Percentiles rank a stretch among this genome's conserved stretches.
Conservation (phyloP, 1,140 invertebrate species). For the Drosophila nasuta region DNA sequence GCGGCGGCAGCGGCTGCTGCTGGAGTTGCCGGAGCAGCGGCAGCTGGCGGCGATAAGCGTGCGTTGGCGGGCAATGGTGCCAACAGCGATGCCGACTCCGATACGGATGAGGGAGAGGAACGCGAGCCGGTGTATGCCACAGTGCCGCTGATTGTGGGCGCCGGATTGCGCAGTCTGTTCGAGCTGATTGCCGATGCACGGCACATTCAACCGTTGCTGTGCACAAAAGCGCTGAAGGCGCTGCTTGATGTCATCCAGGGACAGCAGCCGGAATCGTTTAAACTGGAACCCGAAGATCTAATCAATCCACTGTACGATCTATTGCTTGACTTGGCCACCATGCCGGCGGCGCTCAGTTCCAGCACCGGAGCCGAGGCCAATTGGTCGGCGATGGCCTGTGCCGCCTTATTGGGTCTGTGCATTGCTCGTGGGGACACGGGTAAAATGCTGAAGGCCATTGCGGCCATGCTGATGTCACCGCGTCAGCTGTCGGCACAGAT, state of each 20-base stretch:
- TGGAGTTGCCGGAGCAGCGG: constrained; percentile 5
- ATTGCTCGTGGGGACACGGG: constrained; percentile 97
- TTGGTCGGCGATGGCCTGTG: constrained; percentile 94
- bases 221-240: constrained; percentile 93
- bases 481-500: constrained; percentile 91
- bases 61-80: constrained; percentile 54
- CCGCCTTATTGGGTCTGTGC: constrained; percentile 95
- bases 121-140: constrained; percentile 71
- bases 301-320: constrained; percentile 93
- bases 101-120: constrained; percentile 75
- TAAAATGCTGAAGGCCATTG: constrained; percentile 93
- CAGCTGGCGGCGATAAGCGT: constrained; percentile 34
- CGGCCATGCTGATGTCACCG: constrained; percentile 95
- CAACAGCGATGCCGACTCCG: constrained; percentile 80
- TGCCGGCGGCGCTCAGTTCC: constrained; percentile 86
- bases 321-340: constrained; percentile 91
- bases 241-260: constrained; percentile 96
- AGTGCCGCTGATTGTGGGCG: constrained; percentile 92
- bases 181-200: constrained; percentile 95
- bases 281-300: constrained; percentile 89
- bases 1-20: constrained; percentile 7
- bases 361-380: constrained; percentile 86
- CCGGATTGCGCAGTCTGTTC: constrained; percentile 96
- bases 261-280: constrained; percentile 85
- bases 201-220: constrained; percentile 91